phyloP scores from a whole-genome alignment of 2,888 invertebrate genomes.

The Eupelmus urozonus region DNA sequence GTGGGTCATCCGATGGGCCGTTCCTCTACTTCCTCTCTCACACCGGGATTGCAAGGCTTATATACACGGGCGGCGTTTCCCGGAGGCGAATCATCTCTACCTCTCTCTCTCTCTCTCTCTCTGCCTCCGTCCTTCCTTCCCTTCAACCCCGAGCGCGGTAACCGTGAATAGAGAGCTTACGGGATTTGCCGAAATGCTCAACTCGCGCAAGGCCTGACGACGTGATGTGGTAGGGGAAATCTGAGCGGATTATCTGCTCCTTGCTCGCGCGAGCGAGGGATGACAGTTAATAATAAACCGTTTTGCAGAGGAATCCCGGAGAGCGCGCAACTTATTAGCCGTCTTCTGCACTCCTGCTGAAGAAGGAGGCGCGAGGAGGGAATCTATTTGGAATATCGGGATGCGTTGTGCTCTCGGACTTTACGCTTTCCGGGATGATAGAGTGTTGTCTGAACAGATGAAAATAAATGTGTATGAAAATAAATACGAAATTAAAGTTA shows the following conservation, averaged over 20 bases:
- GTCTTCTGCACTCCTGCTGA: too few species aligned
- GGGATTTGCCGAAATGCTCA: constrained; percentile 60
- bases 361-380: too few species aligned
- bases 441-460: too few species aligned
- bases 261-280: constrained; percentile 32
- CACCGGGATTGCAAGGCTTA: constrained; percentile 30
- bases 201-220: constrained; percentile 34
- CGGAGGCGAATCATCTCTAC: constrained; percentile 9
- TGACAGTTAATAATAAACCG: constrained; percentile 57
- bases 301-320: constrained; percentile 35
- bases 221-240: background rate
- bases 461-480: too few species aligned
- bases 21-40: constrained; percentile 31
- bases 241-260: constrained; percentile 57
- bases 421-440: too few species aligned
- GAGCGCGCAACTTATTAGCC: too few species aligned
- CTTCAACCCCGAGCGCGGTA: constrained; percentile 13
- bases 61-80: constrained; percentile 1
- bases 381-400: too few species aligned
- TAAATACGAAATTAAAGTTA: too few species aligned
- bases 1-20: constrained; percentile 61
- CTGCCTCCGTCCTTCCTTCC: background rate
- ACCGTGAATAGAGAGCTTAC: constrained; percentile 61
- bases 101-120: background rate
- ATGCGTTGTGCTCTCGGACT: too few species aligned